These are phyloP conservation scores for Fopius arisanus DNA, from an alignment of 1,140 invertebrate species.

Conservation along the genomic window DNA sequence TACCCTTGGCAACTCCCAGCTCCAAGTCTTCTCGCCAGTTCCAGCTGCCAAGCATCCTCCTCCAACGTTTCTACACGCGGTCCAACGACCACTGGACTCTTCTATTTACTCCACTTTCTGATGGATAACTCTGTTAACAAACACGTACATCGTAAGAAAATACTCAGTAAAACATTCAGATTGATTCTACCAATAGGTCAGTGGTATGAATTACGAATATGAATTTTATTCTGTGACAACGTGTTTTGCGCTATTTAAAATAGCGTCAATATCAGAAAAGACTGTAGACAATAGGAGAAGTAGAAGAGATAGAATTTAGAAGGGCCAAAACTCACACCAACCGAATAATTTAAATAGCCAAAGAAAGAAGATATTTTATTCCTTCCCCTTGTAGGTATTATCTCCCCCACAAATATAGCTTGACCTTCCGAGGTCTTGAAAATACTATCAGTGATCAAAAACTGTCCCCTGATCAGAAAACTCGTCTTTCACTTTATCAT, in stretches of 20 bases:
- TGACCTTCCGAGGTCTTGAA: too few relatives aligned
- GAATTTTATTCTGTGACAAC: not conserved
- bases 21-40: constrained; percentile 61
- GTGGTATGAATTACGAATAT: not conserved
- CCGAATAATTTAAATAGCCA: too few relatives aligned
- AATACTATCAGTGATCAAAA: too few relatives aligned
- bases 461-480: too few relatives aligned
- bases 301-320: not conserved
- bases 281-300: not conserved
- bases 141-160: not conserved
- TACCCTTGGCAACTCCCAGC: constrained; percentile 51
- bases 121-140: constrained; percentile 41
- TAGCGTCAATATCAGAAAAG: not conserved
- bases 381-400: too few relatives aligned
- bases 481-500: too few relatives aligned
- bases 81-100: constrained; percentile 49
- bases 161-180: too few relatives aligned
- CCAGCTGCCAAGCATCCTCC: constrained; percentile 63
- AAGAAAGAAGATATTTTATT: too few relatives aligned
- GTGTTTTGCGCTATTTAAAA: not conserved
- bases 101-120: constrained; percentile 49
- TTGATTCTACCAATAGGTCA: not conserved
- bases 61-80: constrained; percentile 52
- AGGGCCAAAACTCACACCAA: too few relatives aligned
- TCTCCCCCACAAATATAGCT: too few relatives aligned